Base-by-base conservation (phyloP, 2,888 invertebrate genomes). In the Drosophila pullipes region DNA sequence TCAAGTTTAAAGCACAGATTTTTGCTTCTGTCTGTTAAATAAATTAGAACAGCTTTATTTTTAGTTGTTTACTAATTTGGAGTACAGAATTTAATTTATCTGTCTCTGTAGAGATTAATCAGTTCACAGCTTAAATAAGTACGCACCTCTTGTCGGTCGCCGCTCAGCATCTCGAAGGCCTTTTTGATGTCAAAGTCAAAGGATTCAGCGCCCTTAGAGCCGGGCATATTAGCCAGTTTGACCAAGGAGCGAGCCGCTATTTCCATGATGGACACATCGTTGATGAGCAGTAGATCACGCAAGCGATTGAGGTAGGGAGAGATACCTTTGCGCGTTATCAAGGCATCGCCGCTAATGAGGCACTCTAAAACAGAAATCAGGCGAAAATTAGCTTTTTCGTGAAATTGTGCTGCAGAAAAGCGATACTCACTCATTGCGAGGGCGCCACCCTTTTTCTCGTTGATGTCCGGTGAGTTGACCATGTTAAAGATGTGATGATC, bases 141-240 rank as follows among this genome's bases (percentile, higher is more conserved):
- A 57, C 63, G 55, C 90, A 94, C 95, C 93, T 99, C 99, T 93
- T 98, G 96, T 82, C 98, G 95, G 89, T 98, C 98, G 60, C 97
- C 97, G 33, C 97, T 96, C 7, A 99, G 94, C 98, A 98, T 99
- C 93, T 99, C 99, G 92, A 98, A 97, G 1, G 99, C 98, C 91
- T 97, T 95, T 93, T 98, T 98, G 2, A 99, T 98, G 94, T 99
- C 99, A 94, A 98, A 98, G 90, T 99, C 99, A n/a, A 99, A 98
- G 92, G 99, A 98, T 92, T 99, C 98, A 0, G 98, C 97, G 37
- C 99, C 97, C 93, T 98, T 98, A 0, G 98, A 98, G 18, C 99
- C 99, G 0, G 97, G 97, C 25, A 97, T 96, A 30, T 98, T 95
- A 3, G 99, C 99, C 63, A 99, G 94, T 82, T 97, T 97, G 0